Evolutionary conservation across 2,113 vertebrate genomes (phyloP), one percentile per base, ranked within the genome.

Genomic region (Semnornis frantzii): DNA sequence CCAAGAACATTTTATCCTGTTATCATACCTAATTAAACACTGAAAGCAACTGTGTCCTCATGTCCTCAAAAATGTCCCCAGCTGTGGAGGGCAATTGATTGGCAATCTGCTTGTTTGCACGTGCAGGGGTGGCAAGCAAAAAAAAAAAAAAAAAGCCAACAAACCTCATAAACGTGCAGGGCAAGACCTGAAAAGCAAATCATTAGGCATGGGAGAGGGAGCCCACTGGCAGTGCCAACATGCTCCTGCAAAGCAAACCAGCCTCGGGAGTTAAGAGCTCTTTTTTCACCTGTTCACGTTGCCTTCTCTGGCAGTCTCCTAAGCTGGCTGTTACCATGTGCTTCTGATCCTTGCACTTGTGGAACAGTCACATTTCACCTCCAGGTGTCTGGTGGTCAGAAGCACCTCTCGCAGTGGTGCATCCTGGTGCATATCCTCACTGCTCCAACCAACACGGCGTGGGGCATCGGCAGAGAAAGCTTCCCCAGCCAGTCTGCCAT

Each of bases 1-100:
- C 82, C 92, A 86, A 75, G 85, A 85, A 90, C 82, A 30, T 69
- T 79, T 92, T 65, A 92, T 91, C 89, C 59, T 85, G 50, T 91
- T 96, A 96, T 74, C 83, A 25, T 78, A 93, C 48, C 75, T 85
- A 92, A 95, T 87, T 85, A 94, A 96, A 96, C n/a, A 68, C 72
- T 96, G 71, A 92, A 82, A 64, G 75, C 62, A 87, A 85, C 69
- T 78, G 60, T 76, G 83, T 85, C 64, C 75, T 92, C 59, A 66
- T 76, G 83, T 85, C 64, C 75, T 92, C 59, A 66, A 71, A 80
- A 90, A 84, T 8, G 76, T 84, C 85, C 82, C 64, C 57, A 87
- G 66, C 63, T 57, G 55, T 25, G 46, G 76, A 92, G 65, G 78
- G 54, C 75, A 50, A 59, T 33, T 50, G 80, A 66, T 71, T 89